Percentiles rank a stretch among this genome's conserved stretches.
Conservation (phyloP, 2,888 invertebrate genomes). For the Drepana falcataria region DNA sequence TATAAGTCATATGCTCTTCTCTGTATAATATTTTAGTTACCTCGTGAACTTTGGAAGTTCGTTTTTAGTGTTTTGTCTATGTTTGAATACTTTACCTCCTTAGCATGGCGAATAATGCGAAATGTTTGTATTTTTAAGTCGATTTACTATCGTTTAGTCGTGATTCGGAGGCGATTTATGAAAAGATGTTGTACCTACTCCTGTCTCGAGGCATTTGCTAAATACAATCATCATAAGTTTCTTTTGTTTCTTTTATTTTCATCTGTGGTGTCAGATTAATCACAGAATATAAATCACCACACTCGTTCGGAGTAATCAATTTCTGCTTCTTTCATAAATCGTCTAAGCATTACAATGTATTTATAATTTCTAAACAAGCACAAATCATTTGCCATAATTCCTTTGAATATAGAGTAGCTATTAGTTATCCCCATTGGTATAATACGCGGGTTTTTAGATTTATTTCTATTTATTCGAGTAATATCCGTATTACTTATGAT, state of each 20-base stretch:
- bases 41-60: constrained; percentile 75
- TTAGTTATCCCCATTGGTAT: too few species aligned
- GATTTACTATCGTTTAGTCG: constrained; percentile 12
- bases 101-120: constrained; percentile 64
- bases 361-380: not conserved
- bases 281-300: too few species aligned
- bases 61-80: constrained; percentile 51
- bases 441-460: too few species aligned
- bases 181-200: not conserved
- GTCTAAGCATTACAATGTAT: not conserved
- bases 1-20: constrained; percentile 66
- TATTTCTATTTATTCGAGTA: too few species aligned
- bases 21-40: constrained; percentile 71
- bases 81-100: constrained; percentile 62
- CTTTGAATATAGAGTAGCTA: not conserved
- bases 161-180: constrained; percentile 1
- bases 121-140: constrained; percentile 40
- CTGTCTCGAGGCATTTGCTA: constrained; percentile 1
- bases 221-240: constrained; percentile 3
- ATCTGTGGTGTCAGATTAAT: too few species aligned
- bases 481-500: too few species aligned
- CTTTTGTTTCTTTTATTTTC: not conserved
- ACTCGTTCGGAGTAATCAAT: too few species aligned
- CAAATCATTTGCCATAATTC: not conserved
- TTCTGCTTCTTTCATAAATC: not conserved